These are phyloP conservation scores for Eupithecia insigniata DNA, from an alignment of 2,888 invertebrate species.

Conservation along the genomic window DNA sequence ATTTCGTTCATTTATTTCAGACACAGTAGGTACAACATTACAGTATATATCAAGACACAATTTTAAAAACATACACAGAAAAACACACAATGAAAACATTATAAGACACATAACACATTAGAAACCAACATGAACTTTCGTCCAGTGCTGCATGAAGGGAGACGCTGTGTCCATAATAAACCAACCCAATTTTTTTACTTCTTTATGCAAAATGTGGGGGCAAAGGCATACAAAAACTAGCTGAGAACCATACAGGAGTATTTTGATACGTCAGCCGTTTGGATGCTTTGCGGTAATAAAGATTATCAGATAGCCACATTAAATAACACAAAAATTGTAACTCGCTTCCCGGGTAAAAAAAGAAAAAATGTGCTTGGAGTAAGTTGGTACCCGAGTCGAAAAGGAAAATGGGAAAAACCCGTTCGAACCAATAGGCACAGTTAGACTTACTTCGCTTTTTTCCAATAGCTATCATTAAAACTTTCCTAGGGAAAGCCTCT, in stretches of 20 bases:
- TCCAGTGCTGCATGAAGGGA: no score
- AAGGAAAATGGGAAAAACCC: background rate
- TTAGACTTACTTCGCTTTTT: background rate
- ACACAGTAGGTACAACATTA: no score
- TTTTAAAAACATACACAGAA: no score
- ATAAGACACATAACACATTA: no score
- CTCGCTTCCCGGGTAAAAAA: background rate
- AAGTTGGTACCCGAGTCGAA: background rate
- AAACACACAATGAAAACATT: no score
- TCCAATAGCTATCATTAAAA: slow-evolving; percentile 14
- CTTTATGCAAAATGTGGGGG: background rate
- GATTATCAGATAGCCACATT: background rate
- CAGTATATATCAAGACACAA: no score
- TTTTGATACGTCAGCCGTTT: background rate
- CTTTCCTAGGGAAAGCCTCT: background rate
- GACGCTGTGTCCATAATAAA: no score
- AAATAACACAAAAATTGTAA: background rate
- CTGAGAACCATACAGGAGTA: background rate
- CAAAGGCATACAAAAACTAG: background rate
- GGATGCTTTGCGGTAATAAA: background rate
- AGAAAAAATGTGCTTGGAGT: background rate
- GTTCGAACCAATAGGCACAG: background rate
- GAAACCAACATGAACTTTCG: no score
- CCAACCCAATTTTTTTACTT: background rate
- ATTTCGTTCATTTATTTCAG: no score